Base-by-base conservation (phyloP, 1,140 invertebrate species). In the Rhyzopertha dominica region DNA sequence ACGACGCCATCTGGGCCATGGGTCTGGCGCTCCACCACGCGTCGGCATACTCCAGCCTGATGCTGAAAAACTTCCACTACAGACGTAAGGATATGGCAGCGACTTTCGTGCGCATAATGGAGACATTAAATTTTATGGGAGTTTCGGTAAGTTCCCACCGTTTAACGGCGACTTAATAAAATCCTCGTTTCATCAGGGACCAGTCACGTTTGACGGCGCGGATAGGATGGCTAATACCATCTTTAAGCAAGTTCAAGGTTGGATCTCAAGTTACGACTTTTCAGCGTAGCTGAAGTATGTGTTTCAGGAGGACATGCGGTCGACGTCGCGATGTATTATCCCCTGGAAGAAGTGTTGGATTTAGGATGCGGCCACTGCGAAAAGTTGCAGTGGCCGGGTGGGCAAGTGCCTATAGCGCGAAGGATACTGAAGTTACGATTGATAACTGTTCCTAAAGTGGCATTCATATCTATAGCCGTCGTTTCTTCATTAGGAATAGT, bases 1-100 rank as follows among this genome's bases (percentile, higher is more conserved):
- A 91, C 60, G 90, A 95, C 56, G 89, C 90, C 0, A 80, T 93
- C 1, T 93, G 89, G 89, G 82, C 87, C 0, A 85, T 92, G 48
- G 87, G 87, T 0, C 57, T 90, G 9, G 81, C 84, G 0, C 62
- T 90, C 25, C 69, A 72, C 36, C 18, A 37, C 7, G 22, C 22
- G 5, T 9, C 32, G 20, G 13, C 22, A n/a, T 47, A 25, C 26
- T 16, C 28, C 18, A 41, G 32, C 20, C 34, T 35, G 25, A 32
- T 43, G 4, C 20, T 56, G 8, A 16, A 46, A 12, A 66, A 79
- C 18, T 88, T 90, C 64, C 78, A 81, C 54, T 90, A 90, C 56
- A 70, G 75, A 13, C 73, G 80, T 37, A 74, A 74, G 42, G 77
- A 85, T 43, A 78, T 89, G 68, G 80, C 80, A 8, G 66, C 75